Evolutionary conservation across 2,888 invertebrate genomes (phyloP).

Genomic region (Andrena hattorfiana): DNA sequence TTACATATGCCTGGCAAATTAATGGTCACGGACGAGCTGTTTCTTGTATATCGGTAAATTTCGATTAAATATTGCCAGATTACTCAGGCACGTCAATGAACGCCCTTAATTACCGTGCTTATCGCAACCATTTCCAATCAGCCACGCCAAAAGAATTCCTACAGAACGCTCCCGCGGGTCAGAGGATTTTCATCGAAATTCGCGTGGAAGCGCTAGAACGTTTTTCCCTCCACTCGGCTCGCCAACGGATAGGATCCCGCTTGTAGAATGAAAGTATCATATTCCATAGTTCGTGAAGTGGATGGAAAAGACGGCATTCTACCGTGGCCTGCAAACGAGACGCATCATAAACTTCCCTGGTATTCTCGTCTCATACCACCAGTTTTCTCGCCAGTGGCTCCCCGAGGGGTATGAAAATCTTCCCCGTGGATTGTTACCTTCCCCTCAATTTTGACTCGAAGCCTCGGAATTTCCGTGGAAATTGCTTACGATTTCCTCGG

Average conservation of each 20-base stretch:
- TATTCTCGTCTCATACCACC: constrained; percentile 15
- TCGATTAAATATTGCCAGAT: no score
- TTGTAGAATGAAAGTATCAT: constrained; percentile 9
- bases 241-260: neutral
- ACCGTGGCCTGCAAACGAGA: constrained; percentile 32
- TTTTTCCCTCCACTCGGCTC: neutral
- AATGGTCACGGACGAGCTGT: no score
- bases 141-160: no score
- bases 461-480: constrained; percentile 37
- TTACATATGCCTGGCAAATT: no score
- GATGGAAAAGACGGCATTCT: constrained; percentile 22
- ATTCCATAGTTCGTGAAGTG: constrained; percentile 33
- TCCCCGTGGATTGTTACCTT: constrained; percentile 27
- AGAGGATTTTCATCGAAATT: neutral
- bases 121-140: no score
- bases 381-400: constrained; percentile 29
- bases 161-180: no score
- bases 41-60: no score
- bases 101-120: no score
- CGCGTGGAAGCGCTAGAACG: neutral
- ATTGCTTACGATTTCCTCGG: constrained; percentile 37
- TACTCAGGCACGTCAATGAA: no score
- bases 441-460: constrained; percentile 25
- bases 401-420: constrained; percentile 24
- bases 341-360: constrained; percentile 39